A percentile compares a stretch with the other conserved stretches of the same genome.
Conservation (phyloP, 2,888 invertebrate genomes). For the Drosophila vallismaia region DNA sequence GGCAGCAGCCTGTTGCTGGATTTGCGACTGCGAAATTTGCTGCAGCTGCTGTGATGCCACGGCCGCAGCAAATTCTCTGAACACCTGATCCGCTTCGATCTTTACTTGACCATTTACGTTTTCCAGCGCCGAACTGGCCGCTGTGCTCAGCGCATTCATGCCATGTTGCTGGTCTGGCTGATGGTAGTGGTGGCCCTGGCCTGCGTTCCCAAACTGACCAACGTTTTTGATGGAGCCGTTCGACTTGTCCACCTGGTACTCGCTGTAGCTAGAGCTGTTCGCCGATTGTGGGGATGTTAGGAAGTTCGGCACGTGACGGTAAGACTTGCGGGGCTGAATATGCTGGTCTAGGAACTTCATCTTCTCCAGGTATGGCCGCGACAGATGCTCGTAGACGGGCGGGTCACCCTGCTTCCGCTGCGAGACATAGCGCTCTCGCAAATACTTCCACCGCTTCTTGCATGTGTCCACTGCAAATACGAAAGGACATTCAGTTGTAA, state of each 20-base stretch:
- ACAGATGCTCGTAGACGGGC: constrained; percentile 83
- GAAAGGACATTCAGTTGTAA: constrained; percentile 14
- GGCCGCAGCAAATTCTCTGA: constrained; percentile 82
- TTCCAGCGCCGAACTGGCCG: constrained; percentile 72
- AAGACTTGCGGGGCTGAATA: constrained; percentile 84
- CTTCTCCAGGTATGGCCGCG: constrained; percentile 84
- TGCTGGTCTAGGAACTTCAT: constrained; percentile 84
- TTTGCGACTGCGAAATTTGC: constrained; percentile 78
- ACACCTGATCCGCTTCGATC: constrained; percentile 81
- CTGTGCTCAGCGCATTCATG: constrained; percentile 75
- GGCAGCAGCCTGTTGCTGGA: constrained; percentile 71
- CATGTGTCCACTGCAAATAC: constrained; percentile 82
- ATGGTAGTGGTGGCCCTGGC: constrained; percentile 71
- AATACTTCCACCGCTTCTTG: constrained; percentile 84
- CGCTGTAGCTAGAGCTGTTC: constrained; percentile 80
- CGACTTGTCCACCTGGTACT: constrained; percentile 83
- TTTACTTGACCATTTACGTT: constrained; percentile 79
- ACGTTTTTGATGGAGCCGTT: constrained; percentile 82
- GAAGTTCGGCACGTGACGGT: constrained; percentile 82
- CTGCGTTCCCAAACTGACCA: constrained; percentile 59
- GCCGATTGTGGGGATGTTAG: constrained; percentile 82
- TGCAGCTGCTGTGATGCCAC: constrained; percentile 82
- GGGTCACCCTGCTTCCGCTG: constrained; percentile 84
- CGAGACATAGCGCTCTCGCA: constrained; percentile 83
- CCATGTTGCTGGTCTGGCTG: constrained; percentile 69